These are phyloP conservation scores for Spheniscus humboldti DNA, from an alignment of 2,797 vertebrate species.

Conservation along the genomic window DNA sequence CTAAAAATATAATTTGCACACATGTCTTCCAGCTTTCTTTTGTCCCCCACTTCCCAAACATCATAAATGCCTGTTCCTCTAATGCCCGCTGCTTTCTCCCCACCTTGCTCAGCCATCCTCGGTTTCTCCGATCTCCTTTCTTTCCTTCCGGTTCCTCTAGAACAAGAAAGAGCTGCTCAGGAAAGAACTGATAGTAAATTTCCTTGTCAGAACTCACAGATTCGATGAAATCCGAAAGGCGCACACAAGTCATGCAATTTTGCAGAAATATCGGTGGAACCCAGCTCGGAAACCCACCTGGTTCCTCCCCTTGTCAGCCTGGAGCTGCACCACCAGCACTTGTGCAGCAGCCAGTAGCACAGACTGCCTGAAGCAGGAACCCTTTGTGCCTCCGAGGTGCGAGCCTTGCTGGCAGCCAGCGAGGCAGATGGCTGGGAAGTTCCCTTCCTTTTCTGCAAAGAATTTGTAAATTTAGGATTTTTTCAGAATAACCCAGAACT, in stretches of 20 bases:
- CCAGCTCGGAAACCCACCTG: background rate
- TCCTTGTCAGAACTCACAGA: background rate
- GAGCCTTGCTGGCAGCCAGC: background rate
- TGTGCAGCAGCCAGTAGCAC: background rate
- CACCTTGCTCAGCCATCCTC: background rate
- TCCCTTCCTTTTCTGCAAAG: background rate
- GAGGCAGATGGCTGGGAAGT: background rate
- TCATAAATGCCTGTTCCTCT: background rate
- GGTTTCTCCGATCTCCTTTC: background rate
- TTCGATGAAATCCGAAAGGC: rapidly evolving
- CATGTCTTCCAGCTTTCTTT: background rate
- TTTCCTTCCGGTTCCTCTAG: background rate
- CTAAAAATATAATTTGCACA: background rate
- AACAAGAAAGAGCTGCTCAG: background rate
- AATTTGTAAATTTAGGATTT: background rate
- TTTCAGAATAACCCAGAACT: background rate
- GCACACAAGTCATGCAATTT: rapidly evolving
- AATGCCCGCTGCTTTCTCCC: background rate
- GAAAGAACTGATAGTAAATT: background rate
- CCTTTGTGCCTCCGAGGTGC: background rate
- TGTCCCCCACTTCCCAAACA: background rate
- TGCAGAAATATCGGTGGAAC: background rate
- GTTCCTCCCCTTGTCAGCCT: background rate
- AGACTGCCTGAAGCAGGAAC: background rate
- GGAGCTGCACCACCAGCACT: background rate